Conservation (phyloP, 1,140 invertebrate species). For the Saccostrea echinata region DNA sequence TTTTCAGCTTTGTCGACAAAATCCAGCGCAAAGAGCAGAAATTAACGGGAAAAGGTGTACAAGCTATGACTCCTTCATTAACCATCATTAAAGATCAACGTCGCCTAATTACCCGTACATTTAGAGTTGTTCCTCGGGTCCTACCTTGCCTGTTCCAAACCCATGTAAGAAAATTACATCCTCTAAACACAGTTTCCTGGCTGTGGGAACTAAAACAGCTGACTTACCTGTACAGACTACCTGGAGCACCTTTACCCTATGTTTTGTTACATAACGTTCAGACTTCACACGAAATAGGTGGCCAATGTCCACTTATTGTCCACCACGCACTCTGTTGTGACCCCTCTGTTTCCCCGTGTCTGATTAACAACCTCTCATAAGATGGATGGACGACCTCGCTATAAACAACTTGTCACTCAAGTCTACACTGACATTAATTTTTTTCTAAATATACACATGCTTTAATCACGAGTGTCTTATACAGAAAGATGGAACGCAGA, state of each 20-base stretch:
- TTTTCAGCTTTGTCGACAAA: no score
- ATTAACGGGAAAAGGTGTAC: neutral
- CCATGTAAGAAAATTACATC: neutral
- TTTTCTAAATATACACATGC: constrained; percentile 18
- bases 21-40: no score
- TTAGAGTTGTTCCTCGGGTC: neutral
- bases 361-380: constrained; percentile 20
- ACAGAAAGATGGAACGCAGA: neutral
- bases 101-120: neutral
- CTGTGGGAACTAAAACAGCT: neutral
- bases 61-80: neutral
- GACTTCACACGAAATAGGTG: neutral
- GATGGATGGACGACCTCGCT: neutral
- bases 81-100: neutral
- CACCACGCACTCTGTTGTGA: neutral
- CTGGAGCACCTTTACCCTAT: neutral
- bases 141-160: constrained; percentile 4
- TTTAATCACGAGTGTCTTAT: constrained; percentile 19
- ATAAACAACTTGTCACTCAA: constrained; percentile 27
- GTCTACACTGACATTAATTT: constrained; percentile 22
- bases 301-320: constrained; percentile 25
- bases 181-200: constrained; percentile 3
- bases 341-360: neutral
- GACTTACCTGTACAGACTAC: neutral
- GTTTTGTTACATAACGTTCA: constrained; percentile 5